These are phyloP conservation scores for Nematolebias whitei DNA, from an alignment of 2,113 vertebrate species.

Conservation along the genomic window DNA sequence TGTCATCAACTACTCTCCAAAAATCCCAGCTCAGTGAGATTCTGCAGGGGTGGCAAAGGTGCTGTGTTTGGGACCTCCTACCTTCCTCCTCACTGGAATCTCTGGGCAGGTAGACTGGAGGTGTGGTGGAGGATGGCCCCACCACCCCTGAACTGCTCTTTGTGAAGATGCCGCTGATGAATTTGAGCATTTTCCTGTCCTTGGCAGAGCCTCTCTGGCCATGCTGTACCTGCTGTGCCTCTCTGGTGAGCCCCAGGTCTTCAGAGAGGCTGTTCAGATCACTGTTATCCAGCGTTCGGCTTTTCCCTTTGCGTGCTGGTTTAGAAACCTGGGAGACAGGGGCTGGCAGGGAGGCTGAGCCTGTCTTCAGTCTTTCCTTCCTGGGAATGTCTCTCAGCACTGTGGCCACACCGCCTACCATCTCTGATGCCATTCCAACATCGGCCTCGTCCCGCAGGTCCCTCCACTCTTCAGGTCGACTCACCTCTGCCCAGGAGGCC, in stretches of 20 bases:
- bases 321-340: constrained; percentile 66
- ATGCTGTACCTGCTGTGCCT: constrained; percentile 69
- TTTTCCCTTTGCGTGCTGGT: constrained; percentile 89
- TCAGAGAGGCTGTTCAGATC: constrained; percentile 88
- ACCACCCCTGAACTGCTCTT: constrained; percentile 86
- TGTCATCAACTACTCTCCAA: too few species aligned
- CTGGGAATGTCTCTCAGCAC: constrained; percentile 81
- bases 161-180: constrained; percentile 96
- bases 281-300: constrained; percentile 94
- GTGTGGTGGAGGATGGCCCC: constrained; percentile 67
- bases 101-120: constrained; percentile 78
- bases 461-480: constrained; percentile 61
- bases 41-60: not conserved
- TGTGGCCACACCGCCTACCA: constrained; percentile 38
- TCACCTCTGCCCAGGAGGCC: constrained; percentile 90
- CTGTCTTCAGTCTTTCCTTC: constrained; percentile 78
- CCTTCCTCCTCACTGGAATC: constrained; percentile 85
- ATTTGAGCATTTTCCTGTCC: constrained; percentile 96
- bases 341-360: constrained; percentile 73
- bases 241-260: constrained; percentile 76
- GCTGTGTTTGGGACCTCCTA: constrained; percentile 55
- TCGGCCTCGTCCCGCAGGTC: constrained; percentile 50
- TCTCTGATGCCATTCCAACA: constrained; percentile 48
- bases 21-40: too few species aligned
- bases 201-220: constrained; percentile 82